Conservation (phyloP, 2,888 invertebrate species). For the Euplagia quadripunctaria region DNA sequence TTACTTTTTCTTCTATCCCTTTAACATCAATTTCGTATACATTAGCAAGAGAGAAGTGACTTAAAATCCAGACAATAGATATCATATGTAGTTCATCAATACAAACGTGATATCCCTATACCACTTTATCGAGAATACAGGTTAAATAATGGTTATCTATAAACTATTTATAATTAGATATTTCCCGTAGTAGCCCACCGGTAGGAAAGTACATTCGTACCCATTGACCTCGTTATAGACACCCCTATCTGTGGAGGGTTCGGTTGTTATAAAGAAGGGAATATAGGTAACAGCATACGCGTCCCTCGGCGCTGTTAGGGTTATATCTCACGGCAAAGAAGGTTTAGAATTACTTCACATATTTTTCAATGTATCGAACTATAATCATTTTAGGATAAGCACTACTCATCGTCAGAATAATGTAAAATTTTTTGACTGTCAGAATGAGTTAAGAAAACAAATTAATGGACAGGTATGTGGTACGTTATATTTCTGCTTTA, state of each 20-base stretch:
- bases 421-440: not conserved
- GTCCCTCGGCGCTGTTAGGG: conserved; percentile 17
- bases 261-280: conserved; percentile 39
- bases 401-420: not conserved
- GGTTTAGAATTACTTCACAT: conserved; percentile 15
- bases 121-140: not conserved
- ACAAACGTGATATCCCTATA: not conserved
- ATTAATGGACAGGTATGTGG: not conserved
- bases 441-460: not conserved
- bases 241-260: conserved; percentile 36
- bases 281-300: conserved; percentile 27
- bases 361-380: conserved; percentile 21
- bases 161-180: conserved; percentile 41
- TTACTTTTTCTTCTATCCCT: not conserved
- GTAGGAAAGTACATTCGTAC: conserved; percentile 29
- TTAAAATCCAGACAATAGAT: not conserved
- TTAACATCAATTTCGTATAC: not conserved
- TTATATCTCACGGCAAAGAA: conserved; percentile 23
- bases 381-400: not conserved
- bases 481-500: conserved; percentile 15
- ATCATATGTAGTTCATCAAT: not conserved
- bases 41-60: too few species aligned
- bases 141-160: conserved; percentile 23
- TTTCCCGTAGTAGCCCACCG: conserved; percentile 26
- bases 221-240: conserved; percentile 49